Evolutionary conservation across 2,888 invertebrate species (phyloP), one percentile per base, ranked within the genome.

Genomic region (Germaria angustata): DNA sequence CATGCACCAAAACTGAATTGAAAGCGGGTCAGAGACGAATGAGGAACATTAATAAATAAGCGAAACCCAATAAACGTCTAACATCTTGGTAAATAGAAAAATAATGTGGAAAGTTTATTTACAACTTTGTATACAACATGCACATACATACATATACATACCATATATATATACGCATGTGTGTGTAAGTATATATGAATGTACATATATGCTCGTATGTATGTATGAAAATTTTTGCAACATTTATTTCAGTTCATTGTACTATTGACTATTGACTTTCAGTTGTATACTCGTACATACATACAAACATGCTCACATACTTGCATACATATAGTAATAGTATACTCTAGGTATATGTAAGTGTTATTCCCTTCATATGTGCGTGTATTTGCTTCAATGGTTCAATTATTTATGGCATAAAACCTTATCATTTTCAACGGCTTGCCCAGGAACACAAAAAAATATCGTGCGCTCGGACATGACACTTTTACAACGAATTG

Each of bases 181-280:
- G 39, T 39, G 6, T 15, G n/a, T 15, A n/a, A n/a, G n/a, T n/a
- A n/a, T n/a, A 5, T 44, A 4, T 44, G 1, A 6, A 3, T 41
- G 11, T 41, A 6, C 15, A 15, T 9, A 15, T 41, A 8, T 44
- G 15, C 7, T 7, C 5, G 7, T 20, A 34, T 4, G 15, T 46
- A n/a, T 41, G 28, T 39, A 44, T n/a, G 15, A 28, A 28, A 5
- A 28, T 2, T 44, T 11, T 13, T 36, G 22, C 49, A n/a, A 6
- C 4, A 41, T 53, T 44, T 75, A 20, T 65, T 57, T 6, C 20
- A 59, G 66, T 76, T 68, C 57, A 76, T 28, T 76, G 76, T 66
- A 49, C 76, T 20, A n/a, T 24, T 11, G 36, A 66, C 57, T 39
- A 57, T 24, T 4, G 7, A 32, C 28, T 46, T 44, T 44, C n/a